phyloP scores from a whole-genome alignment of 2,888 invertebrate genomes.

The Netelia virgata region DNA sequence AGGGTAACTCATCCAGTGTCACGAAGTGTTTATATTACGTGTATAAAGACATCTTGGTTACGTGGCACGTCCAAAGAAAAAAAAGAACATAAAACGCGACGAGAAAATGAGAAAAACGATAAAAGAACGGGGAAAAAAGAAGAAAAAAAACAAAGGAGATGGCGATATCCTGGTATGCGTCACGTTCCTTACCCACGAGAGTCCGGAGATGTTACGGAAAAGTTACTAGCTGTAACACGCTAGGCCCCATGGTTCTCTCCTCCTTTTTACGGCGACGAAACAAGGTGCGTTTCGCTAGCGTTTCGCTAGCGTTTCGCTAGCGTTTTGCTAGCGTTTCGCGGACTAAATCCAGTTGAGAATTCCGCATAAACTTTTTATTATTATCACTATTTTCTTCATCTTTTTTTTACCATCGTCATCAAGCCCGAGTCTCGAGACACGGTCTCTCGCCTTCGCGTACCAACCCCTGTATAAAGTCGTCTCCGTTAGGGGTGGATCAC shows the following conservation, averaged over 20 bases:
- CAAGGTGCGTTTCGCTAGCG: conserved; percentile 22
- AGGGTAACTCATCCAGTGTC: not conserved
- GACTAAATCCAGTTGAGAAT: conserved; percentile 62
- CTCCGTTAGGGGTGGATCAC: conserved; percentile 15
- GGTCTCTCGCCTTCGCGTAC: not conserved
- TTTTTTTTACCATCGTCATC: conserved; percentile 5
- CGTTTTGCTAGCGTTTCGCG: conserved; percentile 17
- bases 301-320: conserved; percentile 25
- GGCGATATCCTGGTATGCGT: conserved; percentile 22
- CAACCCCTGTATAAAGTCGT: not conserved
- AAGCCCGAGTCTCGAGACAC: not conserved
- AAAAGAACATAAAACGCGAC: not conserved
- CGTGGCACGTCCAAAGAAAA: not conserved
- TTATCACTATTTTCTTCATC: not conserved
- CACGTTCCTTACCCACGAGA: conserved; percentile 32
- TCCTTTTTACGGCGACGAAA: conserved; percentile 2
- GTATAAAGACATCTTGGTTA: conserved; percentile 27
- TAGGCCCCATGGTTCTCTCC: not conserved
- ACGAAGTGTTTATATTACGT: conserved; percentile 23
- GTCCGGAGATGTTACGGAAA: conserved; percentile 30
- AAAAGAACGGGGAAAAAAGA: not conserved
- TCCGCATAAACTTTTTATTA: conserved; percentile 70
- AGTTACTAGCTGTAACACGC: conserved; percentile 8
- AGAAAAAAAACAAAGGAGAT: conserved; percentile 22
- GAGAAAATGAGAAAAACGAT: conserved; percentile 23